phyloP scores from a whole-genome alignment of 2,797 vertebrate genomes.

The Anisognathus igniventris region DNA sequence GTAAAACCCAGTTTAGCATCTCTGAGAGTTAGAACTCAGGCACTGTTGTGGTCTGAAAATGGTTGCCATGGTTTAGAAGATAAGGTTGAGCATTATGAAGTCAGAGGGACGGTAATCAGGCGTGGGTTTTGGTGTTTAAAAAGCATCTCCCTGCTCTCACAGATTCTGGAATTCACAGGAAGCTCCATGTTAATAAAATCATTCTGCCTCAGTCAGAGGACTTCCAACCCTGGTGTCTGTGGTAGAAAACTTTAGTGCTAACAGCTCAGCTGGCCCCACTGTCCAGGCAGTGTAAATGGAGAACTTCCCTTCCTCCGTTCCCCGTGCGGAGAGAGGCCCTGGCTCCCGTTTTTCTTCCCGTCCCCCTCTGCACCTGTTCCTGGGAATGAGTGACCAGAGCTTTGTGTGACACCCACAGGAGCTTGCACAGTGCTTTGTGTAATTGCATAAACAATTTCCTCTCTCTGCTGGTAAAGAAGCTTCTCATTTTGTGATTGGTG shows the following conservation, averaged over 20 bases:
- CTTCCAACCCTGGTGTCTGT: neutral
- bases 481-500: conserved; percentile 31
- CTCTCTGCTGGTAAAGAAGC: conserved; percentile 3
- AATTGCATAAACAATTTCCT: neutral
- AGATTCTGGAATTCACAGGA: neutral
- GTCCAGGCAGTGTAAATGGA: neutral
- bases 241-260: neutral
- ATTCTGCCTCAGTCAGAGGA: neutral
- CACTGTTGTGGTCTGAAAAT: neutral
- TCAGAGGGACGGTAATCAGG: neutral
- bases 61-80: neutral
- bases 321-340: neutral
- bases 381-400: neutral
- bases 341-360: accelerated
- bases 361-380: neutral
- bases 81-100: neutral
- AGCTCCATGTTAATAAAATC: neutral
- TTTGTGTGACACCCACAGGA: neutral
- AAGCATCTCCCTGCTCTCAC: neutral
- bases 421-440: neutral
- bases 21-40: neutral
- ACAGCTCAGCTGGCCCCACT: neutral
- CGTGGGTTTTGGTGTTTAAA: neutral
- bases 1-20: neutral
- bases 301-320: neutral